These are phyloP conservation scores for Macrosiphum euphorbiae DNA, from an alignment of 2,888 invertebrate species.

Conservation along the genomic window DNA sequence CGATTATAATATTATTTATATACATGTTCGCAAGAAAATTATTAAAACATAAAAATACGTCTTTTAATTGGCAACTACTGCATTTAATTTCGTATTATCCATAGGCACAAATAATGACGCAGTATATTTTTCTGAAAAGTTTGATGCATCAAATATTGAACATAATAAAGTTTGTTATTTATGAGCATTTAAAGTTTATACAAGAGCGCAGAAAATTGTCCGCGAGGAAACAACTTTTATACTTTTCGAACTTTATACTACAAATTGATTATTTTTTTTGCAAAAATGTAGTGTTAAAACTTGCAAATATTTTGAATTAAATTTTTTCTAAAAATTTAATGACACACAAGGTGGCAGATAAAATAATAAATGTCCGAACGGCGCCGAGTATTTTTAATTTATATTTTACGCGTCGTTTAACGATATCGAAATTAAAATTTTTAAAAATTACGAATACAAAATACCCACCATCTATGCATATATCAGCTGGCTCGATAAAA, in stretches of 20 bases:
- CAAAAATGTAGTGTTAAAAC: background rate
- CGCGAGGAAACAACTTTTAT: background rate
- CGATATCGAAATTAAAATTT: background rate
- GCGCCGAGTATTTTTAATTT: background rate
- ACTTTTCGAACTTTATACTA: background rate
- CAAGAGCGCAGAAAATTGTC: background rate
- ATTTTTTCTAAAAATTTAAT: background rate
- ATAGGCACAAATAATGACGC: background rate
- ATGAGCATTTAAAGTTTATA: background rate
- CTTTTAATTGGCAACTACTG: background rate
- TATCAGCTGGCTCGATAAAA: background rate
- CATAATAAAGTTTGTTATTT: slow-evolving; percentile 7
- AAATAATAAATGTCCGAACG: background rate
- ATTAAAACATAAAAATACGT: background rate
- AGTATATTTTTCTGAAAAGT: background rate
- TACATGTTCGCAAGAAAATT: background rate
- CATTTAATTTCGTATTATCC: background rate
- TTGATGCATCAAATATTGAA: slow-evolving; percentile 8
- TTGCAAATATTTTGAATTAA: background rate
- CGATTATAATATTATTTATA: background rate
- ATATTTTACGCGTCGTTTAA: slow-evolving; percentile 2
- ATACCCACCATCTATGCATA: background rate
- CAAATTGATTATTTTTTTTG: background rate
- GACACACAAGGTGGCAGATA: background rate
- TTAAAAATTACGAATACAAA: background rate